Evolutionary conservation across 2,888 invertebrate genomes (phyloP), one percentile per base, ranked within the genome.

Genomic region (Phorcus lineatus): DNA sequence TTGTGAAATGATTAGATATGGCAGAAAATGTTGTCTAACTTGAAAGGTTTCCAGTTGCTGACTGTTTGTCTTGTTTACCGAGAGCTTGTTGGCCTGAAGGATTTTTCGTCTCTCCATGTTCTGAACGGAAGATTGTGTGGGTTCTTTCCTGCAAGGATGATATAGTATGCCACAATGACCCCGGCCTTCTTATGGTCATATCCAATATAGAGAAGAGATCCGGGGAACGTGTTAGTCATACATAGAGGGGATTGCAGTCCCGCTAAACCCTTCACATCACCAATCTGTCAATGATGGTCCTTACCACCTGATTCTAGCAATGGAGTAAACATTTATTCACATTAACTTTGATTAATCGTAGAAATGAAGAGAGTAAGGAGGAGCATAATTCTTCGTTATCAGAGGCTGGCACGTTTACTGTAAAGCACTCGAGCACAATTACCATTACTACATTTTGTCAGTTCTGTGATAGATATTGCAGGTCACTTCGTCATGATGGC

Each of bases 321-420:
- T 70, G 31, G 70, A 40, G 70, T 70, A 70, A 70, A 70, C 70
- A 70, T 70, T 70, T 70, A 70, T 70, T 40, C 40, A 36, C 40
- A 70, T 70, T 70, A 70, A 70, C 70, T 70, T 31, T 70, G 40
- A 70, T 70, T 70, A 70, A 70, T 70, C 36, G 28, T 70, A 31
- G 70, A 70, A 36, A 36, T 40, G 70, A 70, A 70, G 19, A 36
- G 70, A 19, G 19, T 70, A 70, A 70, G 47, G 19, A 70, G 70
- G 40, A 11, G 40, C 31, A 70, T 70, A 70, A 70, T 70, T 70
- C 70, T 36, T 40, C 36, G 36, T 70, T 70, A 70, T 70, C 70
- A 36, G 31, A 28, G 36, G 36, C 36, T 36, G 19, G 70, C 70
- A 70, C 70, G 70, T 70, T 70, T 70, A 28, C 40, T 70, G 19